A percentile compares a stretch with the other conserved stretches of the same genome.
These are phyloP conservation scores for Gymnarchus niloticus DNA, from an alignment of 2,113 vertebrate species.

Conservation along the genomic window DNA sequence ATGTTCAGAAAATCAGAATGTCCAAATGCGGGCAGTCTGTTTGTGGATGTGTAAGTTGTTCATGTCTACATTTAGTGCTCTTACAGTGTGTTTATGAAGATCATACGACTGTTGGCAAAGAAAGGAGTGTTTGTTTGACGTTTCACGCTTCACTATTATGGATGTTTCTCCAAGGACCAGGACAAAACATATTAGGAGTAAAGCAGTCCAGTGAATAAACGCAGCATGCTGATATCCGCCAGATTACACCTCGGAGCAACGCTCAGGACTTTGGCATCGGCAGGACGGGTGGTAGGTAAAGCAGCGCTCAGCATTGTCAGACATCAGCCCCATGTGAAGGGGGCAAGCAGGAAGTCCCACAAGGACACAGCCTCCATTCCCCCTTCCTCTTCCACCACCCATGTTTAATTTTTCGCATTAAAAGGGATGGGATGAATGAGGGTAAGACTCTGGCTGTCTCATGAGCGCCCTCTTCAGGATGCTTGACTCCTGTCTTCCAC, in stretches of 20 bases:
- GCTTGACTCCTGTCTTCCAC: neutral
- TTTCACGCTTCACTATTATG: neutral
- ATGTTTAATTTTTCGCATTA: too few relatives aligned
- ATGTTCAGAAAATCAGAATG: neutral
- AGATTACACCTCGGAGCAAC: neutral
- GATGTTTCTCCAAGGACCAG: neutral
- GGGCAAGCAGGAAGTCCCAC: neutral
- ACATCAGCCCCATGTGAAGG: neutral
- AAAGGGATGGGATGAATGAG: neutral
- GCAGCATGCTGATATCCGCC: too few relatives aligned
- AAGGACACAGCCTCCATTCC: neutral
- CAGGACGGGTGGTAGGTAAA: neutral
- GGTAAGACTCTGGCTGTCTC: neutral
- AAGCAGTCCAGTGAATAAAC: neutral
- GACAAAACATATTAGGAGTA: neutral
- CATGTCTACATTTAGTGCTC: neutral
- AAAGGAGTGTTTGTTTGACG: neutral
- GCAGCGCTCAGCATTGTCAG: neutral
- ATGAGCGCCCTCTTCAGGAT: neutral
- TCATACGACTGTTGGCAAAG: neutral
- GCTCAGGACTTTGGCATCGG: neutral
- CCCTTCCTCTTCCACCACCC: too few relatives aligned
- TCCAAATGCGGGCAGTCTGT: neutral
- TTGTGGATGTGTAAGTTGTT: neutral
- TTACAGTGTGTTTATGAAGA: neutral